Conservation (phyloP, 2,113 vertebrate genomes). For the Morone chrysops region DNA sequence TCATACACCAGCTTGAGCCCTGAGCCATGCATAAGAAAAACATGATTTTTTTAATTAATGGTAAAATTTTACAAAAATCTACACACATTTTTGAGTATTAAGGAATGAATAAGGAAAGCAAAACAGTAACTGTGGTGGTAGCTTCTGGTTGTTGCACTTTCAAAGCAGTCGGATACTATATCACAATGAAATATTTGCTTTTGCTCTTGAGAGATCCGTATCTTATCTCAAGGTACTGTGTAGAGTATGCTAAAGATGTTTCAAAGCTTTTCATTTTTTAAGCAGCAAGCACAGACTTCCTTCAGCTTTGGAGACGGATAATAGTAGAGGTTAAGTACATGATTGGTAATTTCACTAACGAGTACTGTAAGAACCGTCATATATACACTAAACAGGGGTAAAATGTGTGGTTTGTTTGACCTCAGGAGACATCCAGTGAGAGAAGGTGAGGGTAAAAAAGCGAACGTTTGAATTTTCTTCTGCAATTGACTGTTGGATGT, state of each 20-base stretch:
- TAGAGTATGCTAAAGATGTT: not conserved
- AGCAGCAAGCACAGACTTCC: not conserved
- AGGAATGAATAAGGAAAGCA: not conserved
- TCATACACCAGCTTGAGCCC: not conserved
- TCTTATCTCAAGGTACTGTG: slow-evolving; percentile 1
- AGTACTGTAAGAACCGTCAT: not conserved
- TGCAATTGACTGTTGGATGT: not conserved
- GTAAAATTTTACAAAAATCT: not conserved
- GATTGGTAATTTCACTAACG: not conserved
- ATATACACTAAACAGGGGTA: not conserved
- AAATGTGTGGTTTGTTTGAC: slow-evolving; percentile 13
- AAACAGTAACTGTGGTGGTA: not conserved
- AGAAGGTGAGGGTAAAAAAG: not conserved
- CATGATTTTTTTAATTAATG: not conserved
- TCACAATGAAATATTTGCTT: slow-evolving; percentile 1
- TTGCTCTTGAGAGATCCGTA: slow-evolving; percentile 16
- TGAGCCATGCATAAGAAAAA: not conserved
- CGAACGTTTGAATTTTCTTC: not conserved
- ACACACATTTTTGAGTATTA: not conserved
- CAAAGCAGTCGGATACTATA: not conserved
- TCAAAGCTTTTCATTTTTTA: slow-evolving; percentile 17
- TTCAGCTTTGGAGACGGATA: slow-evolving; percentile 17
- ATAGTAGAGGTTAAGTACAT: not conserved
- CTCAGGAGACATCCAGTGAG: not conserved
- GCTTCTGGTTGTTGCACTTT: not conserved